These are phyloP conservation scores for Ectemnius continuus DNA, from an alignment of 2,888 invertebrate species.

Conservation along the genomic window DNA sequence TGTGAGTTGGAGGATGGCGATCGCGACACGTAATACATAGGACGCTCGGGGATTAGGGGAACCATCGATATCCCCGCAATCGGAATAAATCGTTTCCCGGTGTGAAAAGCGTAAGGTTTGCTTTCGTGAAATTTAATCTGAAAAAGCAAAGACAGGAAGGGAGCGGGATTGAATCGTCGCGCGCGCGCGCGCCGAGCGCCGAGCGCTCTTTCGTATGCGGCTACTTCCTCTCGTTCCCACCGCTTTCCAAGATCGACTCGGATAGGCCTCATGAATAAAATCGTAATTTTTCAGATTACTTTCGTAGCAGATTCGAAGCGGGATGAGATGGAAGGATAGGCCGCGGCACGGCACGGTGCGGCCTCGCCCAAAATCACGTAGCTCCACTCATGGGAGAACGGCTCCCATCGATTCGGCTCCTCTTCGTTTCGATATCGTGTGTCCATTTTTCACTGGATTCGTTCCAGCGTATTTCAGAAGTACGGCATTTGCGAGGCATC, in stretches of 20 bases:
- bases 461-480: neutral
- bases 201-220: conserved; percentile 5
- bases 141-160: conserved; percentile 21
- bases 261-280: conserved; percentile 75
- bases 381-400: conserved; percentile 37
- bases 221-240: conserved; percentile 19
- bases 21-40: conserved; percentile 11
- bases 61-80: conserved; percentile 41
- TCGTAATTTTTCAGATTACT: conserved; percentile 73
- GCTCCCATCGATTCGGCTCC: conserved; percentile 3
- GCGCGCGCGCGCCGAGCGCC: neutral
- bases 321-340: conserved; percentile 60
- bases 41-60: conserved; percentile 15
- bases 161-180: conserved; percentile 62
- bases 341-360: conserved; percentile 18
- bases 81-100: conserved; percentile 52
- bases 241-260: conserved; percentile 58
- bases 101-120: conserved; percentile 35
- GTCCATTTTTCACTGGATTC: conserved; percentile 45
- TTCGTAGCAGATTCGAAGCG: conserved; percentile 58
- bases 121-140: conserved; percentile 42
- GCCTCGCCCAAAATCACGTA: conserved; percentile 45
- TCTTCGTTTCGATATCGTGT: conserved; percentile 16
- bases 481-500: conserved; percentile 21
- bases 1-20: neutral